Evolutionary conservation across 64 coral and sea anemone species (phyloP), one percentile per base, ranked within the genome.

Genomic region (Catalaphyllia jardinei): DNA sequence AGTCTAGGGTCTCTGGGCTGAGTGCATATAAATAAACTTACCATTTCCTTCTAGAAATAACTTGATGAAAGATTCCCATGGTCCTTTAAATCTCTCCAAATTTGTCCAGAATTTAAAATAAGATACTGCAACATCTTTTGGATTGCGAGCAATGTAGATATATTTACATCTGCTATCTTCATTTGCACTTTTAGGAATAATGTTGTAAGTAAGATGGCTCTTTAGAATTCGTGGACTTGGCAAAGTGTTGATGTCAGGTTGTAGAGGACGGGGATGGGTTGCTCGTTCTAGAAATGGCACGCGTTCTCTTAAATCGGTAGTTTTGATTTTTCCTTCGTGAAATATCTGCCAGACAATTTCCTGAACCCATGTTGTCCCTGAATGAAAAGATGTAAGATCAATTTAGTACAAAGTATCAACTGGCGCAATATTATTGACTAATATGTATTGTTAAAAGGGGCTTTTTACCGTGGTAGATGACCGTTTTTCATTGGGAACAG

Each of bases 311-410:
- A 82, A 59, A 4, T 25, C n/a, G 33, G 20, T 35, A 2, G 8
- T 54, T 54, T 54, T 54, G 55, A 6, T 0, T 54, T 33, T 35
- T 35, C 33, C 88, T 52, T 81, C 31, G 18, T 30, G 16, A 18
- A 71, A 80, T 61, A 90, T 90, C 49, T 81, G 88, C 55, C 55
- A 89, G 55, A 89, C 61, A 49, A 89, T 89, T 89, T 89, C 88
- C 29, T 57, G 62, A 61, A 82, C 63, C 88, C 88, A 90, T 10
- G 77, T 81, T 71, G 76, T 82, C 12, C 88, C 77, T 90, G 15
- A 39, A 67, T 61, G 19, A 55, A 35, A 67, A 9, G 8, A n/a
- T 24, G 24, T 67, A 9, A 67, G n/a, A 24, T 67, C 5, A 67
- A 22, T 67, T 67, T 24, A 27, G 4, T 63, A 17, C 22, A 4